Evolutionary conservation across 2,888 invertebrate genomes (phyloP).

Genomic region (Mythimna pallens): DNA sequence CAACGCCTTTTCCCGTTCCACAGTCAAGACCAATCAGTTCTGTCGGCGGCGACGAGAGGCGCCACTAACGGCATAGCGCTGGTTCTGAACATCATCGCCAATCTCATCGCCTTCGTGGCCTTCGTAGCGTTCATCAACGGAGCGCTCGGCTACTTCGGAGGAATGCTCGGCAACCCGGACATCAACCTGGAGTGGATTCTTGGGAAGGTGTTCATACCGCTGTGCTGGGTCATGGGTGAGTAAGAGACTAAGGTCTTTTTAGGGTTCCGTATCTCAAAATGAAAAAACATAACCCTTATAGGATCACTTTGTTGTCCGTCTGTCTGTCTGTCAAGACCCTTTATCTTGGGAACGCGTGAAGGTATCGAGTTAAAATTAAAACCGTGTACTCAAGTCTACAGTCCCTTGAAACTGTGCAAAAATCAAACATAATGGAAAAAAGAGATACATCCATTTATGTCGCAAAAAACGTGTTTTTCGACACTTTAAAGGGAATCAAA

Average conservation of each 20-base stretch:
- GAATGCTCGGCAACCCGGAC: conserved; percentile 92
- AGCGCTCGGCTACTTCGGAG: conserved; percentile 95
- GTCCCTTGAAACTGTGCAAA: no score
- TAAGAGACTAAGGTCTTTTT: conserved; percentile 5
- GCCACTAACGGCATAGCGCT: conserved; percentile 95
- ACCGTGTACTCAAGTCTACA: no score
- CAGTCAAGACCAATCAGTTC: conserved; percentile 95
- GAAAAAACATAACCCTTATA: no score
- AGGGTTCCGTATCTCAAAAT: no score
- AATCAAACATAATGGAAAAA: no score
- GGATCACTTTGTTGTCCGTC: no score
- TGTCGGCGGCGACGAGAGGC: conserved; percentile 98
- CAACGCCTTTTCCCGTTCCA: background rate
- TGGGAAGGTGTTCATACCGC: conserved; percentile 97
- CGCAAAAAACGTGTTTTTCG: no score
- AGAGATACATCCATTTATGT: no score
- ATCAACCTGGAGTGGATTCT: conserved; percentile 94
- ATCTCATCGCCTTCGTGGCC: conserved; percentile 97
- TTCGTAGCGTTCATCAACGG: conserved; percentile 96
- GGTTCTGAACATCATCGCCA: conserved; percentile 96
- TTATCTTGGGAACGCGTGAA: no score
- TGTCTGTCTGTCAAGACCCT: no score
- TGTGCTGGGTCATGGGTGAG: conserved; percentile 96
- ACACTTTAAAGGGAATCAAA: no score
- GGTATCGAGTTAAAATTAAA: no score